Conservation (phyloP, 2,797 vertebrate genomes). For the Xyrichtys novacula region DNA sequence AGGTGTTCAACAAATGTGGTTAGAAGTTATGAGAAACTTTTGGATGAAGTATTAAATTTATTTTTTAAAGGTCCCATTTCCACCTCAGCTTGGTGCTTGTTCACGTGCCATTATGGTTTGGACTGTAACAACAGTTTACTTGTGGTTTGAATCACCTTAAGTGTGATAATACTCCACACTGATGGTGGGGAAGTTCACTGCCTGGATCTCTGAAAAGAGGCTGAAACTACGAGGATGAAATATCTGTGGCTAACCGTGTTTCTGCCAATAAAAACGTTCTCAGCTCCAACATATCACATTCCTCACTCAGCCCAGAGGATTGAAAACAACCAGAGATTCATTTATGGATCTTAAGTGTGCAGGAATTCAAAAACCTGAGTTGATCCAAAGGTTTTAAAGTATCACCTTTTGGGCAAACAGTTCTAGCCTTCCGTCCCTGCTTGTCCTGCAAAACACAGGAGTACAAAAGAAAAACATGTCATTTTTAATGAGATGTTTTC, state of each 20-base stretch:
- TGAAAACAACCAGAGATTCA: slow-evolving; percentile 73
- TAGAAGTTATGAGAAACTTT: neutral
- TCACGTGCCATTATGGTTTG: slow-evolving; percentile 10
- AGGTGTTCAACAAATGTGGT: neutral
- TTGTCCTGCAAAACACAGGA: neutral
- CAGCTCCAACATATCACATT: slow-evolving; percentile 65
- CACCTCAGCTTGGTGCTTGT: neutral
- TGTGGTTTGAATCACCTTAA: slow-evolving; percentile 31
- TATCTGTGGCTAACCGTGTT: slow-evolving; percentile 66
- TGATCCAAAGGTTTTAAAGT: slow-evolving; percentile 37
- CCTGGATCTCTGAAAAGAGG: slow-evolving; percentile 26
- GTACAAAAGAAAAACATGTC: neutral
- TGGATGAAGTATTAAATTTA: slow-evolving; percentile 2
- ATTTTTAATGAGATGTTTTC: neutral
- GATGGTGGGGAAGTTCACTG: slow-evolving; percentile 36
- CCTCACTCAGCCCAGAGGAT: slow-evolving; percentile 61
- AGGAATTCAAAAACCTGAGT: slow-evolving; percentile 53
- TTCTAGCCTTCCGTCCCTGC: neutral
- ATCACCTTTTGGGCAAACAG: slow-evolving; percentile 6
- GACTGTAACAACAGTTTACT: slow-evolving; percentile 20
- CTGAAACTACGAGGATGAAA: slow-evolving; percentile 46
- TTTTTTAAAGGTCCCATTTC: slow-evolving; percentile 3
- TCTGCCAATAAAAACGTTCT: slow-evolving; percentile 75
- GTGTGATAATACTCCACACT: slow-evolving; percentile 26
- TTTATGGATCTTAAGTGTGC: slow-evolving; percentile 60